These are phyloP conservation scores for Rhyacichthys aspro DNA, from an alignment of 2,797 vertebrate species.

Conservation along the genomic window DNA sequence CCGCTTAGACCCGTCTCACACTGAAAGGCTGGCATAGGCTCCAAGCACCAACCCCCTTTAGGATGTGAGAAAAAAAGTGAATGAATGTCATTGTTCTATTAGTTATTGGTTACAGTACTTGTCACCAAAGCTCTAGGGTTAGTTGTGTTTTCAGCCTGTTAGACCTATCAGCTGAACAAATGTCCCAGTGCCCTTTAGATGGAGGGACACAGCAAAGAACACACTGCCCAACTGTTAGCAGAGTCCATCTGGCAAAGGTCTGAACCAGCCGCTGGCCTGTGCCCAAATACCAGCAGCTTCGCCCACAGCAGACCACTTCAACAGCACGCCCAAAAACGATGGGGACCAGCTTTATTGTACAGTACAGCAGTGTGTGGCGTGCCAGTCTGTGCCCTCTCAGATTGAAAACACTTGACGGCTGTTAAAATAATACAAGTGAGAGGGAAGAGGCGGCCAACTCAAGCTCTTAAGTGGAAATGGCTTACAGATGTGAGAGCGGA, in stretches of 20 bases:
- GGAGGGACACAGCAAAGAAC: slow-evolving; percentile 42
- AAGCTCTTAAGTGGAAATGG: slow-evolving; percentile 71
- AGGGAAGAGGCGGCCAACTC: slow-evolving; percentile 64
- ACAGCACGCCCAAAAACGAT: slow-evolving; percentile 5
- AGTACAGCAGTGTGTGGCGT: slow-evolving; percentile 46
- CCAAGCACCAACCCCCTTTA: too few species aligned
- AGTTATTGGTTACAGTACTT: slow-evolving; percentile 6
- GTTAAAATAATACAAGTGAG: slow-evolving; percentile 76
- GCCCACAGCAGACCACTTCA: slow-evolving; percentile 30
- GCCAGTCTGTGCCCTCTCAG: slow-evolving; percentile 66
- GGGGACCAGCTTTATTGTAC: slow-evolving; percentile 24
- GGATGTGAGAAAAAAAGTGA: too few species aligned
- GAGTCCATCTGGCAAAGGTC: slow-evolving; percentile 58
- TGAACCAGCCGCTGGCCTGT: slow-evolving; percentile 36
- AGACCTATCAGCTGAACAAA: slow-evolving; percentile 42
- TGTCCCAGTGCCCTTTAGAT: slow-evolving; percentile 36
- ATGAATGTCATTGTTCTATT: too few species aligned
- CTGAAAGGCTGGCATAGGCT: too few species aligned
- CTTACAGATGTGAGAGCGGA: slow-evolving; percentile 73
- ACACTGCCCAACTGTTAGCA: slow-evolving; percentile 43
- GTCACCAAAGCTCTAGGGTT: slow-evolving; percentile 35
- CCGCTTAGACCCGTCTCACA: too few species aligned
- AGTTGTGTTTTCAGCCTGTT: slow-evolving; percentile 48
- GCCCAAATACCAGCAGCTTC: slow-evolving; percentile 33
- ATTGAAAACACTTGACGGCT: slow-evolving; percentile 71